These are phyloP conservation scores for Zygothrica quintamaculata DNA, from an alignment of 2,888 invertebrate species.

Conservation along the genomic window DNA sequence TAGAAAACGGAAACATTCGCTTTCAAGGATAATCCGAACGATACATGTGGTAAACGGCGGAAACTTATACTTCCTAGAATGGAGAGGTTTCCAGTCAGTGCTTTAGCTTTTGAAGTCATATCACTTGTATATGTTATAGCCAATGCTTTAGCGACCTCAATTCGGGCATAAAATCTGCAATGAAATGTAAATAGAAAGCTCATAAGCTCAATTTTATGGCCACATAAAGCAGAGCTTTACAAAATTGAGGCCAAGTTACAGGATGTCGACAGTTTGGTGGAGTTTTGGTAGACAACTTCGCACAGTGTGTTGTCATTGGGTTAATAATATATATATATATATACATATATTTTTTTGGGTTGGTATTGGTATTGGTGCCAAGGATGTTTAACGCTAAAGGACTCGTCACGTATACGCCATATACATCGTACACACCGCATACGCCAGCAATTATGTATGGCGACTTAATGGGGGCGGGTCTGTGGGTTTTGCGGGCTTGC, in stretches of 20 bases:
- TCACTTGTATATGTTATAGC: too few relatives aligned
- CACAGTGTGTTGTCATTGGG: too few relatives aligned
- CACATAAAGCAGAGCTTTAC: slow-evolving; percentile 49
- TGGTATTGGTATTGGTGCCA: slow-evolving; percentile 52
- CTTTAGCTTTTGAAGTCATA: too few relatives aligned
- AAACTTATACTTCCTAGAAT: not conserved
- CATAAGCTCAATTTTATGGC: slow-evolving; percentile 63
- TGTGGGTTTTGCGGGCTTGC: not conserved
- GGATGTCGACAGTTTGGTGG: slow-evolving; percentile 33
- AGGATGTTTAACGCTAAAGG: slow-evolving; percentile 59
- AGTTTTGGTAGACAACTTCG: slow-evolving; percentile 13
- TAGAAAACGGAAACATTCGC: not conserved
- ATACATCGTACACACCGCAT: slow-evolving; percentile 75
- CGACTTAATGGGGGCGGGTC: not conserved
- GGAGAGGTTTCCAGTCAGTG: too few relatives aligned
- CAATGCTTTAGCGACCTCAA: slow-evolving; percentile 14
- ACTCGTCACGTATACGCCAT: slow-evolving; percentile 73
- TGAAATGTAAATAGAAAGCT: slow-evolving; percentile 72
- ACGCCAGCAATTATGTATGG: slow-evolving; percentile 67
- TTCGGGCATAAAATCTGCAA: slow-evolving; percentile 65
- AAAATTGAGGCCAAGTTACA: slow-evolving; percentile 42
- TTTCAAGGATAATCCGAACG: not conserved
- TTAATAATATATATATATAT: too few relatives aligned
- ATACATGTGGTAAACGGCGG: not conserved
- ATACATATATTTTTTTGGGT: too few relatives aligned